Evolutionary conservation across 2,113 vertebrate genomes (phyloP).

Genomic region (human): DNA sequence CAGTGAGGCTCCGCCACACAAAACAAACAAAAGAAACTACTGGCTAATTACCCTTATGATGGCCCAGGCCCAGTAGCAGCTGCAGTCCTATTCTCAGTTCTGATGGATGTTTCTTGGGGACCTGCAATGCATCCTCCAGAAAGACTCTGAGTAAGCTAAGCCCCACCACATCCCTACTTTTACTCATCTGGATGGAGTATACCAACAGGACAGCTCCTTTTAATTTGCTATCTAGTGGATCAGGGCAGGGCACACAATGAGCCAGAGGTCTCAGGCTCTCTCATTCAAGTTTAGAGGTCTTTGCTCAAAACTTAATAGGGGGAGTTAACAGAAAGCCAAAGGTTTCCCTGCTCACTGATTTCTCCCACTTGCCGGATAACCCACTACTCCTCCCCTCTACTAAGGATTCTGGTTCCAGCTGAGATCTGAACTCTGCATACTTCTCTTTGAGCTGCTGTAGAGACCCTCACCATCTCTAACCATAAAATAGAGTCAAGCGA

Average conservation of each 20-base stretch:
- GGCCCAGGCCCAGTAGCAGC: not conserved
- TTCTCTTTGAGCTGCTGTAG: slow-evolving; percentile 34
- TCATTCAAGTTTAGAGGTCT: not conserved
- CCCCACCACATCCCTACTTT: not conserved
- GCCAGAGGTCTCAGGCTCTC: not conserved
- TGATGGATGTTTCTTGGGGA: not conserved
- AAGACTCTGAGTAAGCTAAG: slow-evolving; percentile 12
- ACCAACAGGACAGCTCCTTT: not conserved
- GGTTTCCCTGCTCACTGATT: slow-evolving; percentile 14
- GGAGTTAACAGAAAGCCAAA: not conserved
- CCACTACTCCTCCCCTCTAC: not conserved
- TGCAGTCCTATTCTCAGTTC: not conserved
- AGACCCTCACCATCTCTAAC: not conserved
- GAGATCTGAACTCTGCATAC: not conserved
- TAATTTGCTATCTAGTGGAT: not conserved
- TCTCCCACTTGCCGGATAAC: not conserved
- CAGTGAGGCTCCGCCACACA: too few species aligned
- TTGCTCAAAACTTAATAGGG: slow-evolving; percentile 36
- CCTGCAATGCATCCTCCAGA: not conserved
- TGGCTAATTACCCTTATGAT: not conserved
- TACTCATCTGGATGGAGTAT: not conserved
- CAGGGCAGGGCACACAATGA: not conserved
- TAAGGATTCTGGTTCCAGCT: not conserved
- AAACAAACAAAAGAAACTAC: not conserved
- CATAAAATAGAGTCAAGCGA: slow-evolving; percentile 22